phyloP scores from a whole-genome alignment of 2,797 vertebrate genomes.

The Lagorchestes hirsutus region DNA sequence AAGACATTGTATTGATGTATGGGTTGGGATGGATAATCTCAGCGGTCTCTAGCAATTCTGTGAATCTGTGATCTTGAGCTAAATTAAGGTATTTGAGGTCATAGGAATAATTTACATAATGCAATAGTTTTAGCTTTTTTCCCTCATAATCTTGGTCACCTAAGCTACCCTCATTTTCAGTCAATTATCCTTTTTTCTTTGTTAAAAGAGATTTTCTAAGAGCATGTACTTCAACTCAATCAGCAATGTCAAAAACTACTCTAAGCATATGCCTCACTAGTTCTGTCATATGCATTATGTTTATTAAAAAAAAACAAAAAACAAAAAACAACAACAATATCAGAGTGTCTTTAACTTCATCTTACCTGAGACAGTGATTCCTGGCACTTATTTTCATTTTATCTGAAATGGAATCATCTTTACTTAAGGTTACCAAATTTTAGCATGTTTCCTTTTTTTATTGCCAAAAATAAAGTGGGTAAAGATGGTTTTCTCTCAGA shows the following conservation, averaged over 20 bases:
- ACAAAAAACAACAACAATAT: too few relatives aligned
- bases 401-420: neutral
- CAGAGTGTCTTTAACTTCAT: neutral
- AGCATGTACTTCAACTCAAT: neutral
- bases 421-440: neutral
- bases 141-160: neutral
- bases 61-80: neutral
- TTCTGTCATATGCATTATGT: neutral
- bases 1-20: neutral
- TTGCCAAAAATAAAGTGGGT: neutral
- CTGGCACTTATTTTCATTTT: neutral
- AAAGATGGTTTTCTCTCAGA: neutral
- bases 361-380: neutral
- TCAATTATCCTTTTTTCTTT: neutral
- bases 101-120: neutral
- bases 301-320: neutral
- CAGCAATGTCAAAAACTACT: neutral
- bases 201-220: neutral
- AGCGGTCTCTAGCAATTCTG: neutral
- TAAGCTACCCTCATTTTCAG: neutral
- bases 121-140: neutral
- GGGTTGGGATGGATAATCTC: neutral
- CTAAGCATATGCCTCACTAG: neutral
- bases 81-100: neutral
- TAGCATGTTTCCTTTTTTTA: neutral